Evolutionary conservation across 2,888 invertebrate genomes (phyloP).

Genomic region (Leucoma salicis): DNA sequence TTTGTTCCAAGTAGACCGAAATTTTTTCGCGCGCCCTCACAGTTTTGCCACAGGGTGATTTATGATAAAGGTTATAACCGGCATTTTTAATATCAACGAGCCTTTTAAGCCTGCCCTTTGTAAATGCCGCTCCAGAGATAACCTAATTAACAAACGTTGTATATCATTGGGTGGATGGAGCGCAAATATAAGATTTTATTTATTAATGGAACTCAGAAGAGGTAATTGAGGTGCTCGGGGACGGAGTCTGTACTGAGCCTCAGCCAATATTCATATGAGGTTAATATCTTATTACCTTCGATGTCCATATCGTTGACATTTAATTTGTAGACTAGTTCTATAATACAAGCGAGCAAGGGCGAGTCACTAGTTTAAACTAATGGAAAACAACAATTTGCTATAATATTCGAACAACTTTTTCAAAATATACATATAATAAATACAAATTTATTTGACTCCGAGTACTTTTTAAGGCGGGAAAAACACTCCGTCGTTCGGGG

Average conservation of each 20-base stretch:
- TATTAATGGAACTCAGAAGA: constrained; percentile 52
- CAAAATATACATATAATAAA: too few relatives aligned
- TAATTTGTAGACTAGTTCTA: constrained; percentile 52
- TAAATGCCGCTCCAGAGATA: constrained; percentile 75
- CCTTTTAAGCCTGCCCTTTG: constrained; percentile 70
- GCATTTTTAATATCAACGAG: constrained; percentile 78
- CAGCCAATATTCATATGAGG: constrained; percentile 34
- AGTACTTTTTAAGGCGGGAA: too few relatives aligned
- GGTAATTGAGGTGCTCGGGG: constrained; percentile 39
- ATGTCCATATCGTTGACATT: constrained; percentile 52
- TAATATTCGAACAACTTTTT: too few relatives aligned
- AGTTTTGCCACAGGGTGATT: constrained; percentile 74
- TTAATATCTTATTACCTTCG: constrained; percentile 60
- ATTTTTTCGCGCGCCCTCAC: constrained; percentile 74
- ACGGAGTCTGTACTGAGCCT: constrained; percentile 3
- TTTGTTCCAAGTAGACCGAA: constrained; percentile 65
- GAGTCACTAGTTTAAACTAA: too few relatives aligned
- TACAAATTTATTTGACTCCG: too few relatives aligned
- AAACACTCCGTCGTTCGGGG: too few relatives aligned
- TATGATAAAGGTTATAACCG: constrained; percentile 77
- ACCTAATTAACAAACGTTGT: constrained; percentile 80
- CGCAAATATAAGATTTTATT: constrained; percentile 69
- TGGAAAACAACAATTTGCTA: too few relatives aligned
- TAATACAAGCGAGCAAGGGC: too few relatives aligned
- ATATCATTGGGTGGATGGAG: constrained; percentile 62